phyloP scores from a whole-genome alignment of 2,113 vertebrate species.

The Archocentrus centrarchus region DNA sequence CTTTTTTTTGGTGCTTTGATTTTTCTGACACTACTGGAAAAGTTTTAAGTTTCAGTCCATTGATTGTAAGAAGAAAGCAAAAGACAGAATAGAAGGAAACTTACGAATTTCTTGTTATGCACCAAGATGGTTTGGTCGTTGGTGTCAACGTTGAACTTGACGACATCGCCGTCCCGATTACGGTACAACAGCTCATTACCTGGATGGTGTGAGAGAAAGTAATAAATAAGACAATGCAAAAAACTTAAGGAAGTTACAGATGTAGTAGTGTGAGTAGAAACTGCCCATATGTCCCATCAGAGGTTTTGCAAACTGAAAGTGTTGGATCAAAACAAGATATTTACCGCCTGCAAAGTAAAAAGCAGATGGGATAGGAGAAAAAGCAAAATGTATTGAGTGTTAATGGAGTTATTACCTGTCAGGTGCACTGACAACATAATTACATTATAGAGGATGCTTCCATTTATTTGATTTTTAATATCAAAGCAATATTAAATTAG shows the following conservation, averaged over 20 bases:
- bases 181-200: constrained; percentile 93
- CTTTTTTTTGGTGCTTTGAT: constrained; percentile 41
- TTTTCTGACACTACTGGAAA: constrained; percentile 42
- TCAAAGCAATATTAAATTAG: constrained; percentile 9
- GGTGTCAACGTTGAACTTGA: constrained; percentile 88
- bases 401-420: constrained; percentile 7
- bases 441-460: background rate
- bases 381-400: background rate
- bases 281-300: background rate
- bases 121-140: constrained; percentile 87
- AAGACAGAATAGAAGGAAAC: constrained; percentile 62
- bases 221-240: background rate
- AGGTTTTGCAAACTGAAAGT: background rate
- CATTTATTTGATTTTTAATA: constrained; percentile 12
- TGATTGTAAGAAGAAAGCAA: background rate
- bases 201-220: constrained; percentile 56
- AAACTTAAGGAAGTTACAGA: background rate
- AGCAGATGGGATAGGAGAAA: background rate
- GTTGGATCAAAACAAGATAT: background rate
- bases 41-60: constrained; percentile 24
- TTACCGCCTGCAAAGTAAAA: background rate
- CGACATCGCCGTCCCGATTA: constrained; percentile 87
- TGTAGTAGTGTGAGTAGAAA: too few species aligned
- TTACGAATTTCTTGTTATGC: constrained; percentile 97
- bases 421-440: background rate